These are phyloP conservation scores for Geodia barretti DNA, from an alignment of 37 sponge, comb jelly and placozoan species.

Conservation along the genomic window DNA sequence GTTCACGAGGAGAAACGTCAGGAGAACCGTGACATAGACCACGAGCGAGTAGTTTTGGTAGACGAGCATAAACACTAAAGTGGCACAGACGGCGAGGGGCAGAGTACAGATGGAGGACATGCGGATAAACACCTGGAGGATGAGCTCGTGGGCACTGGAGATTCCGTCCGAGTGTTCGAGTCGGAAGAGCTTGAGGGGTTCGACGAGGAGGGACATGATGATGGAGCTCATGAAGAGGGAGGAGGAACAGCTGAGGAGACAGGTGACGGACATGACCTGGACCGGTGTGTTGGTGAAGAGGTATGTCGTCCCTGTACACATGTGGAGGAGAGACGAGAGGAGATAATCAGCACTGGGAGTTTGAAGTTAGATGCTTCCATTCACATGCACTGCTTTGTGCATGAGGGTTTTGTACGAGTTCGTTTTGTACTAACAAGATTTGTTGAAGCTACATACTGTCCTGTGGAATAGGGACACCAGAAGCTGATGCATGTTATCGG, in stretches of 20 bases:
- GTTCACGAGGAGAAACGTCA: conserved; percentile 71
- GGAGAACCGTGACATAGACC: conserved; percentile 25
- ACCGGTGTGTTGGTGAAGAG: conserved; percentile 22
- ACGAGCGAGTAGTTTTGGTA: conserved; percentile 22
- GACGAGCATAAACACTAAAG: conserved; percentile 35
- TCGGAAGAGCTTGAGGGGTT: conserved; percentile 73
- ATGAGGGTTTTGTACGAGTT: too few relatives aligned
- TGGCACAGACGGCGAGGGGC: conserved; percentile 54
- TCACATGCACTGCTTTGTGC: too few relatives aligned
- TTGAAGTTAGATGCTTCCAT: too few relatives aligned
- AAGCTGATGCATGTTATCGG: too few relatives aligned
- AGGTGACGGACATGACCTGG: conserved; percentile 73
- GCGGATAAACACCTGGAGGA: conserved; percentile 72
- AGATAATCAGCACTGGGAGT: too few relatives aligned
- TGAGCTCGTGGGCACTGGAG: conserved; percentile 55
- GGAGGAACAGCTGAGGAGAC: conserved; percentile 72
- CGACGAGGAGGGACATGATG: conserved; percentile 65
- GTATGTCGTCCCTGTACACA: conserved; percentile 75
- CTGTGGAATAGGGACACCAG: too few relatives aligned
- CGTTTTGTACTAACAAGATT: too few relatives aligned
- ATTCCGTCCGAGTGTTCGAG: conserved; percentile 84
- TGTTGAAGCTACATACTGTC: too few relatives aligned
- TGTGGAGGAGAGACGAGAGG: conserved; percentile 1
- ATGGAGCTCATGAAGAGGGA: conserved; percentile 88
- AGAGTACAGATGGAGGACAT: conserved; percentile 59